A percentile compares a stretch with the other conserved stretches of the same genome.
Evolutionary conservation across 2,113 vertebrate genomes (phyloP).

Genomic region (Stictonetta naevosa): DNA sequence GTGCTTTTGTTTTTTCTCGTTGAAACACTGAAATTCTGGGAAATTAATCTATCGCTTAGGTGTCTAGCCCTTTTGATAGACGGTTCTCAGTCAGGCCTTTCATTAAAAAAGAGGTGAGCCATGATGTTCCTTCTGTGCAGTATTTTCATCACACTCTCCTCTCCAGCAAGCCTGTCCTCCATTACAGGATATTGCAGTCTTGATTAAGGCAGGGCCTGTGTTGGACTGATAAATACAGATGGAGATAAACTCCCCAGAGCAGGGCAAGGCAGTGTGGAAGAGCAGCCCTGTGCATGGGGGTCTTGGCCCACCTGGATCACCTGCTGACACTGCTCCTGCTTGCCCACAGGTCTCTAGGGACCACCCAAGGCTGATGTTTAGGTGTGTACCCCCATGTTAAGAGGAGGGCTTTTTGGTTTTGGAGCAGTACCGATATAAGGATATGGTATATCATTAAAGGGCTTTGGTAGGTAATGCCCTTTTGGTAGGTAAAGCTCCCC

Average conservation of each 20-base stretch:
- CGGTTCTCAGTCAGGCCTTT: not conserved
- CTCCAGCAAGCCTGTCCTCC: not conserved
- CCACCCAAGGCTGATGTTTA: not conserved
- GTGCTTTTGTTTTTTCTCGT: not conserved
- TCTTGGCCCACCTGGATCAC: not conserved
- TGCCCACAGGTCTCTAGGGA: not conserved
- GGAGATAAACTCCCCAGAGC: not conserved
- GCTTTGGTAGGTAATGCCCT: not conserved
- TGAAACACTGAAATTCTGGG: not conserved
- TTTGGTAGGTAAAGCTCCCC: too few relatives aligned
- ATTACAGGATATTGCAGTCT: not conserved
- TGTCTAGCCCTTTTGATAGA: not conserved
- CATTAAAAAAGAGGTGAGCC: not conserved
- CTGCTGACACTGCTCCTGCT: accelerated
- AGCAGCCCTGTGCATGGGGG: not conserved
- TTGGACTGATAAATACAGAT: not conserved
- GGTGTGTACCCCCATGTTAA: not conserved
- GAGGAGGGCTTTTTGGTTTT: not conserved
- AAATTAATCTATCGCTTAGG: not conserved
- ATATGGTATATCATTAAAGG: not conserved
- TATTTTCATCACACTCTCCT: not conserved
- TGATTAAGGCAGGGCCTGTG: not conserved
- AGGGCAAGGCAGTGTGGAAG: not conserved
- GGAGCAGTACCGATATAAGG: not conserved
- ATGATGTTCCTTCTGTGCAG: not conserved